Evolutionary conservation across 2,113 vertebrate genomes (phyloP), one percentile per base, ranked within the genome.

Genomic region (Pelecanus crispus): DNA sequence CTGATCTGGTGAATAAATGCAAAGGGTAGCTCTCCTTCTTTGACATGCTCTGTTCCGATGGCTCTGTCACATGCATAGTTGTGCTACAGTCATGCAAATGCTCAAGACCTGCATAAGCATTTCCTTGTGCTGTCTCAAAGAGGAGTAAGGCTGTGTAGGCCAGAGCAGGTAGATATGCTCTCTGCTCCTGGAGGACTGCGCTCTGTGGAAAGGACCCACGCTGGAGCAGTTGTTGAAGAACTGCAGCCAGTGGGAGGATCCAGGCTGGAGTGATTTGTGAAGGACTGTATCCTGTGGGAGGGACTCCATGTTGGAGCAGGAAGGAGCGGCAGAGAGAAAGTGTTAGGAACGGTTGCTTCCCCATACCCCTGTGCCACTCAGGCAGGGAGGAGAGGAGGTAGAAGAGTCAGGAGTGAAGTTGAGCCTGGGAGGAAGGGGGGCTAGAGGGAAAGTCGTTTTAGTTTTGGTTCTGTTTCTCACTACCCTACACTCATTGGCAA

Each of bases 291-390:
- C 26, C 26, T 34, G 61, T 44, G 52, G 59, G 44, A 56, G n/a
- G 47, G n/a, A 21, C 26, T 11, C 17, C 5, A 0, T 15, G 32
- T 13, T 36, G 44, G 31, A 68, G 24, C 19, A 13, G 45, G 53
- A 77, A 49, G n/a, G 45, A 40, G 26, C 1, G 0, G 25, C 49
- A 21, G 20, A 40, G 40, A 5, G 32, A 10, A 17, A 29, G n/a
- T 15, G 14, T 55, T 62, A 13, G n/a, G n/a, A 70, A 31, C 6
- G 21, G 72, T 3, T 55, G n/a, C 10, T 40, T 90, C n/a, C 17
- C 18, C 18, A 20, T 40, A 9, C 5, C 26, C 13, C 17, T 20
- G 20, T 1, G 3, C 11, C 4, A 4, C 47, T n/a, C 0, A 0
- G 8, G 25, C 7, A 1, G 22, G 55, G 36, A 55, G 21, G 32